Conservation (phyloP, 1,140 invertebrate species). For the Marisa cornuarietis region DNA sequence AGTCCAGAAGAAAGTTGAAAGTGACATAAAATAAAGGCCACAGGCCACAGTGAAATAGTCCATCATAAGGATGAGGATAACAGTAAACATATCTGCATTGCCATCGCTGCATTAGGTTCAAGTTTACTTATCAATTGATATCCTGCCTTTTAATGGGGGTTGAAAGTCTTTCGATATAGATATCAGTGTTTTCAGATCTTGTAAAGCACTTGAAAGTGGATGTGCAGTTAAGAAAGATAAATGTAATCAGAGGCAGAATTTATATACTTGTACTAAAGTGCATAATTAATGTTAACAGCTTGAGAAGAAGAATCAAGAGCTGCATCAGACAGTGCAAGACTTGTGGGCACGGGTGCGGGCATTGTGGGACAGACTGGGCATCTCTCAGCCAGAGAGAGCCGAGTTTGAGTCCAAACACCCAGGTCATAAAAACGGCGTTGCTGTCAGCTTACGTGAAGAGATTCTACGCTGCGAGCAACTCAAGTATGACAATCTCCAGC, state of each 20-base stretch:
- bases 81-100: no score
- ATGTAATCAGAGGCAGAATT: not conserved
- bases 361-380: slow-evolving; percentile 75
- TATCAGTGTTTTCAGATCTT: no score
- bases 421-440: slow-evolving; percentile 67
- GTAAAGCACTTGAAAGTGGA: not conserved
- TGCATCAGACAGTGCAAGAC: slow-evolving; percentile 35
- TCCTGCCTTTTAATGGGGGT: not conserved
- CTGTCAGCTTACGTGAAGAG: slow-evolving; percentile 70
- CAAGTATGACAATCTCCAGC: slow-evolving; percentile 74
- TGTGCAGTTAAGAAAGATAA: not conserved
- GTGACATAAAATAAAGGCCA: no score
- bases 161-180: not conserved
- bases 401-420: slow-evolving; percentile 68
- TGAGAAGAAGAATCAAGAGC: slow-evolving; percentile 41
- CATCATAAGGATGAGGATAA: no score
- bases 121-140: no score
- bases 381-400: slow-evolving; percentile 68
- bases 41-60: no score
- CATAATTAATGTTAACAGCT: slow-evolving; percentile 38
- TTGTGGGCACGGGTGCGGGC: slow-evolving; percentile 68
- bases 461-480: slow-evolving; percentile 73
- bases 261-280: not conserved
- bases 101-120: no score
- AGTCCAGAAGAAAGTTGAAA: no score